Base-by-base conservation (phyloP, 2,797 vertebrate species). In the Rhodeus uyekii region DNA sequence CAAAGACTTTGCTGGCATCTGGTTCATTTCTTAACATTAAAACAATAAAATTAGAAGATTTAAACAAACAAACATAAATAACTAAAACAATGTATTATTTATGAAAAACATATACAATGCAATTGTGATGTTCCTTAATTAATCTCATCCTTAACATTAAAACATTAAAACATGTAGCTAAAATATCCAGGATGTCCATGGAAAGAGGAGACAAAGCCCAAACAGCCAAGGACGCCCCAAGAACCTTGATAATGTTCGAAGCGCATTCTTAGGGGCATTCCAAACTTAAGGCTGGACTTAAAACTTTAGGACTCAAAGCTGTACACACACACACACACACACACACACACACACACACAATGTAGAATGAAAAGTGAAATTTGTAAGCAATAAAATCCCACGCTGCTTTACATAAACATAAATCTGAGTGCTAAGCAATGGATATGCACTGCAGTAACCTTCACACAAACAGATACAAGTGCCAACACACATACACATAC, bases 231-330 rank as follows among this genome's bases (percentile, higher is more conserved):
- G 82, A 67, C 61, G 67, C 7, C 29, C 42, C 68, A 22, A 60
- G 36, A 75, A 64, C 32, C 50, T 50, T 80, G 50, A n/a, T 61
- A 67, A 44, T 76, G 38, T 65, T 68, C 60, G 67, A 69, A 81
- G 72, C 82, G 32, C 50, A 84, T 69, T 76, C 73, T 72, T 81
- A 60, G 19, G 80, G 64, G 53, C 73, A 85, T 71, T 69, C 72
- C 29, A 69, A 68, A 71, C 53, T 80, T 76, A 61, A 80, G 71
- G 55, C 58, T 0, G 73, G 74, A 82, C 69, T 76, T 82, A 82
- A 82, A 50, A 76, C 53, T 50, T 76, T 68, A 80, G 64, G 53
- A 60, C 42, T 38, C 63, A 50, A 72, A 69, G 50, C 29, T 22
- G 29, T 19, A 58, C 36, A 14, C 1, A 2, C 14, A 4, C 19